These are phyloP conservation scores for Oreortyx pictus DNA, from an alignment of 2,797 vertebrate species.

Conservation along the genomic window DNA sequence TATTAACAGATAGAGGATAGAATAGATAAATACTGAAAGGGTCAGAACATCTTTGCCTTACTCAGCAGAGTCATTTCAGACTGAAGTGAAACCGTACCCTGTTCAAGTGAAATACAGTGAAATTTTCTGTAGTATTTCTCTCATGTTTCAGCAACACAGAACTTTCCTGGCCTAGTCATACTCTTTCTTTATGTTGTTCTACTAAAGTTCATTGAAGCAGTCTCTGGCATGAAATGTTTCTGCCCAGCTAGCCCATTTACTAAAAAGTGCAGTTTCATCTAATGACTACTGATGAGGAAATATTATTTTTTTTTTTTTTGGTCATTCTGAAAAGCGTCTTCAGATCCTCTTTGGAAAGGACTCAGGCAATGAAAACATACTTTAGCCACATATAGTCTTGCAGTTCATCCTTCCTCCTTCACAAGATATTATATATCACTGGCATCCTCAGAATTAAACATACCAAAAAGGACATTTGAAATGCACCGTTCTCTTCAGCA, in stretches of 20 bases:
- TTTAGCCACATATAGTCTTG: not conserved
- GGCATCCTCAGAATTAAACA: not conserved
- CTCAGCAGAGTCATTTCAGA: not conserved
- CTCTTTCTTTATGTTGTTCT: not conserved
- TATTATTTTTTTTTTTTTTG: not conserved
- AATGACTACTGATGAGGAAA: conserved; percentile 13
- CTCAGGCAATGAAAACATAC: not conserved
- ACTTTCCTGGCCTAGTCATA: not conserved
- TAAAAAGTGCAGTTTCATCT: conserved; percentile 1
- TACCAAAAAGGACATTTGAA: not conserved
- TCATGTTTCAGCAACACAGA: not conserved
- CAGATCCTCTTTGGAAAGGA: not conserved
- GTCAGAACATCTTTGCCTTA: not conserved
- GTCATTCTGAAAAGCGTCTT: not conserved
- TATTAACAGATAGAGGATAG: not conserved
- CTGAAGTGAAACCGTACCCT: not conserved
- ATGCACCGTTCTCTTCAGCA: not conserved
- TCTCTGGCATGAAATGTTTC: not conserved
- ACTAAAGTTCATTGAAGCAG: not conserved
- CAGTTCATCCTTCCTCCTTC: not conserved
- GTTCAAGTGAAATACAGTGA: not conserved
- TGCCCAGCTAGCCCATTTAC: conserved; percentile 3
- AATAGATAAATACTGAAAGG: not conserved
- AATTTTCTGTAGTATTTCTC: not conserved
- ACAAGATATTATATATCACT: not conserved